Evolutionary conservation across 2,113 vertebrate species (phyloP), one percentile per base, ranked within the genome.

Genomic region (Chaetura pelagica): DNA sequence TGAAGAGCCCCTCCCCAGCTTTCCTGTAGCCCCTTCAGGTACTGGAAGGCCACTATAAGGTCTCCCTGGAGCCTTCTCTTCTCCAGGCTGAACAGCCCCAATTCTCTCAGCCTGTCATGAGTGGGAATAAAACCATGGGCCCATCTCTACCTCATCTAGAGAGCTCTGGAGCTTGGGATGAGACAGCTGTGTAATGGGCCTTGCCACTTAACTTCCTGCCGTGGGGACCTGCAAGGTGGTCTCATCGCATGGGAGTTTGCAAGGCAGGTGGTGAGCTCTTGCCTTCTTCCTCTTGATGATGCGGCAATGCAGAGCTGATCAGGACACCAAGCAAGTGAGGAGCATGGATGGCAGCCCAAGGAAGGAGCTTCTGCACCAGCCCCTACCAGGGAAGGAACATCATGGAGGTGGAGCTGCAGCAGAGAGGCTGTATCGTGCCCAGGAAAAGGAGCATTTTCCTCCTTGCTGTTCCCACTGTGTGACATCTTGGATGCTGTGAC

Each of bases 301-400:
- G 8, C 12, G 46, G 75, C 86, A 59, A 76, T 0, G 2, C 78
- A 55, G 35, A 48, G 26, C 0, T 0, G n/a, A 44, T 74, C 19
- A 74, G 40, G 54, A 46, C 69, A 57, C 8, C 0, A 0, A 35
- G 49, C 4, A 15, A 72, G 10, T 0, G 1, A 51, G 20, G 58
- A 29, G 30, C 12, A 8, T 35, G 52, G 48, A 19, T 34, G 29
- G 34, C 38, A 89, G 44, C 40, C 12, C 44, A 64, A 49, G 29
- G 73, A 80, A 72, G 12, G 17, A 48, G 26, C 54, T 23, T 64
- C 38, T 76, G 19, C 6, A 15, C 32, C 68, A 51, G 72, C 5
- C 0, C 26, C 72, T 79, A 11, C 40, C 26, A 34, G n/a, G 24
- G 34, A 84, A 84, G 29, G 24, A 68, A 8, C 44, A 34, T 8